phyloP scores from a whole-genome alignment of 2,888 invertebrate species.

The Nomada goodeniana region DNA sequence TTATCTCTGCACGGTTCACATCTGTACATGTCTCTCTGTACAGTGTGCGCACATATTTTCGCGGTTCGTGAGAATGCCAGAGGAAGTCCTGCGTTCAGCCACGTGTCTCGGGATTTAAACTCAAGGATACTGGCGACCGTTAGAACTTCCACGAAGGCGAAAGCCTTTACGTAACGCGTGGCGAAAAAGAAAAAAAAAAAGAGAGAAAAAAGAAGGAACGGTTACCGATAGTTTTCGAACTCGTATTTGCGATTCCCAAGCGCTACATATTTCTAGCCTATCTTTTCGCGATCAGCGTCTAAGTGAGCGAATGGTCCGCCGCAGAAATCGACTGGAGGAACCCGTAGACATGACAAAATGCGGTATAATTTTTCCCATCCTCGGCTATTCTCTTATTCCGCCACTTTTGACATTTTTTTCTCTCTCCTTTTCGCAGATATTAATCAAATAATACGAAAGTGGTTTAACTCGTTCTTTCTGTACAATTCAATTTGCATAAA shows the following conservation, averaged over 20 bases:
- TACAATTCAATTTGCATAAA: neutral
- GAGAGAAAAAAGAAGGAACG: constrained; percentile 3
- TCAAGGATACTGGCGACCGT: constrained; percentile 77
- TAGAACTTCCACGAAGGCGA: constrained; percentile 68
- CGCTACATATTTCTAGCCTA: constrained; percentile 11
- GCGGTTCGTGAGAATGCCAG: constrained; percentile 57
- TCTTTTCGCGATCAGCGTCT: neutral
- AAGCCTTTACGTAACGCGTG: constrained; percentile 69
- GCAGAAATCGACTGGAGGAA: neutral
- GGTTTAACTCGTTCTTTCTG: neutral
- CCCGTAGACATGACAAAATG: neutral
- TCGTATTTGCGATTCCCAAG: constrained; percentile 56
- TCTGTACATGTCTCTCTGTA: too few species aligned
- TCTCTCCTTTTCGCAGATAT: neutral
- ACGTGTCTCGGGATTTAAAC: constrained; percentile 77
- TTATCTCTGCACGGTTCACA: constrained; percentile 4
- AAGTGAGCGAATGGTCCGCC: constrained; percentile 4
- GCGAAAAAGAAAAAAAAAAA: constrained; percentile 12
- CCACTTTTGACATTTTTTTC: neutral
- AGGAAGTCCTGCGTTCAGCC: constrained; percentile 60
- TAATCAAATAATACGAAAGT: neutral
- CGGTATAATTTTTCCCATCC: neutral
- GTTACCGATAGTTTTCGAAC: constrained; percentile 27
- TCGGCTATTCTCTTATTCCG: neutral
- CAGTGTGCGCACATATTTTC: constrained; percentile 51